These are phyloP conservation scores for Argyresthia albistria DNA, from an alignment of 2,888 invertebrate species.

Conservation along the genomic window DNA sequence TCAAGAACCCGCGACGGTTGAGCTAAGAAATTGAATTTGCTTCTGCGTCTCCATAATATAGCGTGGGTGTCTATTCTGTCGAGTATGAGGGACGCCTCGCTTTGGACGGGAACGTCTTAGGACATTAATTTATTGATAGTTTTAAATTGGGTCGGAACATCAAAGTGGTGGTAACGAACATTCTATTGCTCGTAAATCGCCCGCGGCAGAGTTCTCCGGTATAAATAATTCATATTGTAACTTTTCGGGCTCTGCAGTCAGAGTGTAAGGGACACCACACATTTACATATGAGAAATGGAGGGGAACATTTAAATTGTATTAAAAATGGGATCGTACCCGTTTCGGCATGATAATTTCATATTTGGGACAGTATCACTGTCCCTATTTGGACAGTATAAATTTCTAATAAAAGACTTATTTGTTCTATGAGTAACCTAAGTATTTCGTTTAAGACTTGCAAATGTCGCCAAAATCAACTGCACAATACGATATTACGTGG, in stretches of 20 bases:
- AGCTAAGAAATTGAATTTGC: constrained; percentile 2
- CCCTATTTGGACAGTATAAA: background rate
- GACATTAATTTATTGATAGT: constrained; percentile 40
- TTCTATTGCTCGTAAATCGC: constrained; percentile 17
- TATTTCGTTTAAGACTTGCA: no score
- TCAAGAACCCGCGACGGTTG: background rate
- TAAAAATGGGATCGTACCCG: background rate
- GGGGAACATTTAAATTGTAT: constrained; percentile 22
- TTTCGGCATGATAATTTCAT: background rate
- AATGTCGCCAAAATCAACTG: no score
- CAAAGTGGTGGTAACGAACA: constrained; percentile 14
- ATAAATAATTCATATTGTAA: constrained; percentile 37
- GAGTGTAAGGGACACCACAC: constrained; percentile 21
- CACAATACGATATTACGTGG: no score
- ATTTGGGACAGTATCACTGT: background rate
- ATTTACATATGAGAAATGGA: constrained; percentile 28
- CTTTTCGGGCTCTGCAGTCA: constrained; percentile 23
- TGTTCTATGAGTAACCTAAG: no score
- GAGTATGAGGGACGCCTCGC: constrained; percentile 14
- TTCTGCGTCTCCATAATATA: constrained; percentile 3
- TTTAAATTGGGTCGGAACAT: constrained; percentile 37
- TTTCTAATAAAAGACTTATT: no score
- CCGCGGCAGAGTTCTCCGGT: constrained; percentile 6
- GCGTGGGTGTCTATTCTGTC: background rate
- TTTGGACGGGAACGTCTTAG: constrained; percentile 11